phyloP scores from a whole-genome alignment of 2,888 invertebrate species.

The Nymphalis urticae region DNA sequence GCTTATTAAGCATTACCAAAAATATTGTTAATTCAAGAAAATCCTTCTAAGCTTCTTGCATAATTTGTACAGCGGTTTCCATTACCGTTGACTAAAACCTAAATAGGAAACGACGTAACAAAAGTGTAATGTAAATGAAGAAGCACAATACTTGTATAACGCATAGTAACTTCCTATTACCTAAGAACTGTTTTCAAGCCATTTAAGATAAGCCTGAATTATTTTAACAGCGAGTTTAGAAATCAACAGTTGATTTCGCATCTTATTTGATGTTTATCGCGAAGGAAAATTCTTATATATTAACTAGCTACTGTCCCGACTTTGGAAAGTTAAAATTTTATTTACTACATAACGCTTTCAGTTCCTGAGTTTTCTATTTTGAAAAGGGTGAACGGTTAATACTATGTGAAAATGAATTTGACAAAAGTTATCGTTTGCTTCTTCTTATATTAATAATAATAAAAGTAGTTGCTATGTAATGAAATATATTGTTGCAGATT shows the following conservation, averaged over 20 bases:
- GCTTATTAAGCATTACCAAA: not conserved
- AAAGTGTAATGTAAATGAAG: slow-evolving; percentile 20
- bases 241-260: not conserved
- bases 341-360: too few species aligned
- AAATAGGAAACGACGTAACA: slow-evolving; percentile 18
- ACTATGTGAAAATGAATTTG: too few species aligned
- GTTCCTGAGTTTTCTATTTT: too few species aligned
- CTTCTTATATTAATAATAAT: too few species aligned
- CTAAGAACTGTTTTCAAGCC: slow-evolving; percentile 12
- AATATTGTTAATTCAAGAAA: not conserved
- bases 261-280: slow-evolving; percentile 5
- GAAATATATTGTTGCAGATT: too few species aligned
- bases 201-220: slow-evolving; percentile 6
- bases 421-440: too few species aligned
- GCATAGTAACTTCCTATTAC: slow-evolving; percentile 16
- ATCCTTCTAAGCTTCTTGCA: not conserved
- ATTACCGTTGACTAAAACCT: slow-evolving; percentile 20
- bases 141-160: slow-evolving; percentile 27
- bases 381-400: too few species aligned
- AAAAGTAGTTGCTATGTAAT: too few species aligned
- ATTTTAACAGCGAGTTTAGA: slow-evolving; percentile 2
- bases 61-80: slow-evolving; percentile 20
- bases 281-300: too few species aligned
- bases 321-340: too few species aligned
- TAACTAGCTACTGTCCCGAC: too few species aligned